Conservation (phyloP, 2,113 vertebrate species). For the Stigmatopora argus region DNA sequence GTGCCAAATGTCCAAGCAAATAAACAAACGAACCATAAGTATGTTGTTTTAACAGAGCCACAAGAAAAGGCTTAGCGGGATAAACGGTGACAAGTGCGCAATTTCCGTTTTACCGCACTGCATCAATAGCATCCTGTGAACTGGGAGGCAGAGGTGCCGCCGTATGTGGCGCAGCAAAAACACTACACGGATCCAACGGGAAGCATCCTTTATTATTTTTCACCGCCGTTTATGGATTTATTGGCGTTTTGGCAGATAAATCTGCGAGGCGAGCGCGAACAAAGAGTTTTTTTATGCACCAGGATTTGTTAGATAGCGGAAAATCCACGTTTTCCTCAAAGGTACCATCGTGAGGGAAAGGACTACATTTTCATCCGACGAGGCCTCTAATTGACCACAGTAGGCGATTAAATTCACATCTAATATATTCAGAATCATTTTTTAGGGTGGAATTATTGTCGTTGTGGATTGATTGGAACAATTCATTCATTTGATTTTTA, state of each 20-base stretch:
- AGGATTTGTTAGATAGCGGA: slow-evolving; percentile 38
- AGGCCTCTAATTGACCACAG: slow-evolving; percentile 35
- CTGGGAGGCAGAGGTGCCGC: slow-evolving; percentile 2
- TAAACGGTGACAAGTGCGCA: background rate
- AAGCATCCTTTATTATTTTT: background rate
- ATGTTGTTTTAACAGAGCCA: background rate
- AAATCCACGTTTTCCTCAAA: slow-evolving; percentile 12
- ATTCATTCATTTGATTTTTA: background rate
- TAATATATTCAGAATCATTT: background rate
- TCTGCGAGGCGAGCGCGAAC: slow-evolving; percentile 32
- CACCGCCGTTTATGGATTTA: background rate
- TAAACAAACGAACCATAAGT: background rate
- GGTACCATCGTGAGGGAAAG: slow-evolving; percentile 22
- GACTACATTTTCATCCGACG: background rate
- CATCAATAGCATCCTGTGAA: slow-evolving; percentile 53
- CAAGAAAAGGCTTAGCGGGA: background rate
- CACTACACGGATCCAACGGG: background rate
- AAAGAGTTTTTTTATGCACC: slow-evolving; percentile 26
- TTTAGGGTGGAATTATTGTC: slow-evolving; percentile 2
- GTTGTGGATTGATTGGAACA: slow-evolving; percentile 3
- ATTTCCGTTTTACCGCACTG: slow-evolving; percentile 66
- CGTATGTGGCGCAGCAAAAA: slow-evolving; percentile 28
- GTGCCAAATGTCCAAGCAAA: too few relatives aligned
- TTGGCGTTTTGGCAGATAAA: slow-evolving; percentile 7
- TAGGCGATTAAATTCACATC: slow-evolving; percentile 16